A percentile compares a stretch with the other conserved stretches of the same genome.
Evolutionary conservation across 1,140 invertebrate species (phyloP).

Genomic region (Littorina saxatilis): DNA sequence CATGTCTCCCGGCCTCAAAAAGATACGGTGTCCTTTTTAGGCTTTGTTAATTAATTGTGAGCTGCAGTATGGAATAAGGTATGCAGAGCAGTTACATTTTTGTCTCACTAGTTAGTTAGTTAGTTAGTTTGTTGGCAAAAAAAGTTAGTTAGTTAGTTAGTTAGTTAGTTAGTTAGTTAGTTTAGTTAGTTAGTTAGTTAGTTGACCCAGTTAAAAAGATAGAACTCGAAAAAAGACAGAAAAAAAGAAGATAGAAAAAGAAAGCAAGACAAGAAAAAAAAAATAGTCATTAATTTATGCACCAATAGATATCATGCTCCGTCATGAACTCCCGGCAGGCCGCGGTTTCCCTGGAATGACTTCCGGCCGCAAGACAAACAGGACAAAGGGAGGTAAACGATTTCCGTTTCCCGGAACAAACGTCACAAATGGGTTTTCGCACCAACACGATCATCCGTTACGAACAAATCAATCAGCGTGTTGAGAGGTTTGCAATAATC

Average conservation of each 20-base stretch:
- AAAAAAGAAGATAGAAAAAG: background rate
- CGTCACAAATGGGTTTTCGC: background rate
- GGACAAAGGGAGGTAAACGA: slow-evolving; percentile 12
- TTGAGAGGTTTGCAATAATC: too few relatives aligned
- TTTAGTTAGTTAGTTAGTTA: too few relatives aligned
- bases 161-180: too few relatives aligned
- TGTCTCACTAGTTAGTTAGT: too few relatives aligned
- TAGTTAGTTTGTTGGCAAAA: too few relatives aligned
- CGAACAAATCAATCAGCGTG: too few relatives aligned
- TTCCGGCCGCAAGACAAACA: slow-evolving; percentile 2
- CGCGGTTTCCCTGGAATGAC: background rate
- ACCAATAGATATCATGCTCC: background rate
- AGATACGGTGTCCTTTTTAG: background rate
- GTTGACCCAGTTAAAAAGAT: too few relatives aligned
- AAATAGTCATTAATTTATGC: too few relatives aligned
- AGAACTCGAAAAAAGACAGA: background rate
- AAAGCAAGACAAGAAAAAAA: background rate
- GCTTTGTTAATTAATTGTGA: too few relatives aligned
- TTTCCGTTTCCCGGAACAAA: slow-evolving; percentile 22
- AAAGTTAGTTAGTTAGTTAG: too few relatives aligned
- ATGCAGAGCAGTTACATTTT: too few relatives aligned
- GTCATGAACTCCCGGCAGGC: background rate
- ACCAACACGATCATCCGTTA: background rate
- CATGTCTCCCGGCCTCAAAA: background rate
- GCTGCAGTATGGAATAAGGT: too few relatives aligned